Conservation (phyloP, 2,113 vertebrate species). For the Ctenomys sociabilis region DNA sequence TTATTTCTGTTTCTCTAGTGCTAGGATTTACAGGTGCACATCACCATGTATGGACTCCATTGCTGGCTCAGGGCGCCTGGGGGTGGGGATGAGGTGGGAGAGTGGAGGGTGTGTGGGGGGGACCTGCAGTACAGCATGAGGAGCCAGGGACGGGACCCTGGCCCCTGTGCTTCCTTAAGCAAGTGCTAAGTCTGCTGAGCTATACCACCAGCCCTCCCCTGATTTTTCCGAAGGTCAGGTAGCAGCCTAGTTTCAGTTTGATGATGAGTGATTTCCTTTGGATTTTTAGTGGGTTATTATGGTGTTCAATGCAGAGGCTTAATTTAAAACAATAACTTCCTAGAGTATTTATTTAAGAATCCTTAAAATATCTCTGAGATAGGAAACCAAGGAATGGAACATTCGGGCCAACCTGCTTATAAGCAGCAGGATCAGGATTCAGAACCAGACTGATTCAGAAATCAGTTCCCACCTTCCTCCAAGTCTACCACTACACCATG, state of each 20-base stretch:
- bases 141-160: no score
- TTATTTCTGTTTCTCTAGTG: no score
- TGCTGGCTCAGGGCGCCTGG: no score
- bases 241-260: not conserved
- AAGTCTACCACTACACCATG: fast-evolving
- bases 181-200: no score
- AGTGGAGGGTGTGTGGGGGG: no score
- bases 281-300: not conserved
- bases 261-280: not conserved
- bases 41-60: no score
- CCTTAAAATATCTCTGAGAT: not conserved
- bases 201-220: no score
- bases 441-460: not conserved
- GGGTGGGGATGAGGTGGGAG: no score
- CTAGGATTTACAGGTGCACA: no score
- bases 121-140: no score
- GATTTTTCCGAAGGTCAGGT: not conserved
- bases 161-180: no score
- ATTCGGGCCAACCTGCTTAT: not conserved
- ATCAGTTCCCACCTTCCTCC: not conserved
- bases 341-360: not conserved
- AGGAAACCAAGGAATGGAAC: not conserved
- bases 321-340: not conserved
- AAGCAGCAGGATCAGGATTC: not conserved
- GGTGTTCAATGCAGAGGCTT: not conserved